Evolutionary conservation across 2,113 vertebrate genomes (phyloP).

Genomic region (Proteles cristata): DNA sequence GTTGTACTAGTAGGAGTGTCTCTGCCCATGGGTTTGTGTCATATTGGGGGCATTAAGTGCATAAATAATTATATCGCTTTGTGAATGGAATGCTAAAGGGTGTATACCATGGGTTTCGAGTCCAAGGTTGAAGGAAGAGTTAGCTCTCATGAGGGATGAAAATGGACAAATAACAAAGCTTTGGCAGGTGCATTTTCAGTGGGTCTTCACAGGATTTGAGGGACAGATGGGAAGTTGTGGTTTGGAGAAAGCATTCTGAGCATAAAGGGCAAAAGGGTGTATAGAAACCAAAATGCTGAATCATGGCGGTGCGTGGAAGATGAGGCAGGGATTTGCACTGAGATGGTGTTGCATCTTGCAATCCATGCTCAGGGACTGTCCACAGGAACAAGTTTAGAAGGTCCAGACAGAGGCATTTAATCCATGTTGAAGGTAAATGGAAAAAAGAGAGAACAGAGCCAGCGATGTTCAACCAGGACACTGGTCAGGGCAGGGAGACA

Average conservation of each 20-base stretch:
- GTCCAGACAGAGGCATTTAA: no score
- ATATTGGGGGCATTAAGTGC: neutral
- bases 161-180: neutral
- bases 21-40: neutral
- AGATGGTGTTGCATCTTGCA: neutral
- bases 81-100: neutral
- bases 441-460: neutral
- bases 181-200: neutral
- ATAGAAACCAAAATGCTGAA: rapidly evolving
- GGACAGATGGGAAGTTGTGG: neutral
- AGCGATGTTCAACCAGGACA: neutral
- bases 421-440: neutral
- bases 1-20: rapidly evolving
- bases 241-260: neutral
- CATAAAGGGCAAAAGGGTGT: neutral
- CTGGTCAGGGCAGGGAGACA: neutral
- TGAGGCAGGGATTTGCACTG: neutral
- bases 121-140: neutral
- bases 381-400: neutral
- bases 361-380: neutral
- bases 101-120: neutral
- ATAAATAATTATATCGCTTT: neutral
- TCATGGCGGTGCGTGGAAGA: rapidly evolving
- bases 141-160: neutral
- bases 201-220: neutral